Base-by-base conservation (phyloP, 2,888 invertebrate genomes). In the Agrochola macilenta region DNA sequence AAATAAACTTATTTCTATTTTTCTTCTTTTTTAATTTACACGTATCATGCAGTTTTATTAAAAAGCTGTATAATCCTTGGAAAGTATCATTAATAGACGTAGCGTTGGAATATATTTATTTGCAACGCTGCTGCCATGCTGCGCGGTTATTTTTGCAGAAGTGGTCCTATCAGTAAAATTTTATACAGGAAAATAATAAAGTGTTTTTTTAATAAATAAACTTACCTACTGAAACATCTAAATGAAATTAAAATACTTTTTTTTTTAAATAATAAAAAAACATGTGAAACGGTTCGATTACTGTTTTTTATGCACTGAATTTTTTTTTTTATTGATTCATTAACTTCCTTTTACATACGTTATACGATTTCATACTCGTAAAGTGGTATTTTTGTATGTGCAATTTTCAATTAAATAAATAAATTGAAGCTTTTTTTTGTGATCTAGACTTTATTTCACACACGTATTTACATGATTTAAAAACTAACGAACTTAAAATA, bases 291-390 rank as follows among this genome's bases (percentile, higher is more conserved):
- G 3, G n/a, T n/a, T 46, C 8, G 60, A 63, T 46, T n/a, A 46
- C 5, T 35, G 54, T 0, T 81, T 81, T 81, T 71, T 35, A 71
- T 54, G 14, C 23, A 14, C 30, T 35, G 5, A 63, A 68, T 52
- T 9, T 12, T 54, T 39, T 23, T 52, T 74, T 63, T 71, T 60
- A 46, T 14, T 64, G n/a, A 66, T 35, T 61, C 52, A 70, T 63
- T 57, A 69, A 72, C 57, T 69, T 77, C 11, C 46, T 76, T 76
- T 76, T 35, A 68, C 68, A 76, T 35, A 35, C 35, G 35, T 23
- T 61, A 75, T 66, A 61, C 57, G 52, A 20, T 63, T 58, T 49
- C 8, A 30, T n/a, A n/a, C n/a, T n/a, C n/a, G 30, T 49, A 49
- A 63, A 73, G 12, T 66, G 35, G 12, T 39, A n/a, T 39, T 30